Base-by-base conservation (phyloP, 2,797 vertebrate species). In the Syngnathus acus region DNA sequence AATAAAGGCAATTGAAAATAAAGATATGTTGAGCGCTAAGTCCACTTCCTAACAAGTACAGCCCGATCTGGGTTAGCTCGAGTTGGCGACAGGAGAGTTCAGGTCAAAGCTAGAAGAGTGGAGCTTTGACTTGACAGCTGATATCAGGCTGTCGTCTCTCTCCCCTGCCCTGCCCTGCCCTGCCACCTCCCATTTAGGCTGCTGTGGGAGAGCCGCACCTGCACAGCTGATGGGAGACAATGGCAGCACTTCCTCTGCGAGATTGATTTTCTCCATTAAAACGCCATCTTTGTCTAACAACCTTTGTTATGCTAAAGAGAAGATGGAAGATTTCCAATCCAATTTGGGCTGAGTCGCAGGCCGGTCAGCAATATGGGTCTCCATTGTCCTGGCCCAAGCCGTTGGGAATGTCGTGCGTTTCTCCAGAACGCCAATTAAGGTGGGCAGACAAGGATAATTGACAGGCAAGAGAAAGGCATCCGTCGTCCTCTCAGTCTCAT, bases 241-340 rank as follows among this genome's bases (percentile, higher is more conserved):
- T 90, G 78, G 79, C 2, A 16, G 60, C 69, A 85, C 86, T 84
- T 92, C 92, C 90, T 85, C 80, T 75, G 86, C 78, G 89, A 91
- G 91, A 93, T 91, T 87, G 83, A 90, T 93, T 93, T 92, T 84
- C 82, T 89, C 87, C 90, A 92, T 94, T 93, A 93, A 92, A 93
- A 89, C 87, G 84, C 88, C 78, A 87, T 88, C 92, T 93, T 95
- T 94, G 93, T 93, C 92, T 93, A 93, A 93, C 92, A 85, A 76
- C 72, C 80, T 95, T 95, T 98, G 94, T 98, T 93, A 98, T 97
- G 95, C 92, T 94, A 96, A 98, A 93, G 85, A 91, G 83, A 85
- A 87, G 87, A 89, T 87, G 87, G 86, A 87, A 86, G 84, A 93
- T 95, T 97, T 97, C 95, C 94, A 95, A 94, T 95, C 95, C 95